phyloP scores from a whole-genome alignment of 2,113 vertebrate genomes.

The Speoplatyrhinus poulsoni region DNA sequence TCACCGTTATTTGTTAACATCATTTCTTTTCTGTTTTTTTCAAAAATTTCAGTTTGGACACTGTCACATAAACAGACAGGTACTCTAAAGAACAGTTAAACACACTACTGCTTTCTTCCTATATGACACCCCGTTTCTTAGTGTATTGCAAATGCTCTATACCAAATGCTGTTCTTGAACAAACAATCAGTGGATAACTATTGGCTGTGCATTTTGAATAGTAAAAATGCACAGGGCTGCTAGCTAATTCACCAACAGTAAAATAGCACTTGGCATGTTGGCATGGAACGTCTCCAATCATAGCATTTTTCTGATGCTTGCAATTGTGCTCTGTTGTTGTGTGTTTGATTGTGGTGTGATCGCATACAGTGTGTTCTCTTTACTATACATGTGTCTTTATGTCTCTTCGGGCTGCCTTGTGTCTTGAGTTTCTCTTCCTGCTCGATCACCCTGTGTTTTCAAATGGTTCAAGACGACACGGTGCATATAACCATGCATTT shows the following conservation, averaged over 20 bases:
- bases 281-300: slow-evolving; percentile 72
- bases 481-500: not conserved
- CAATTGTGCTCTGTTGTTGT: slow-evolving; percentile 19
- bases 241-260: slow-evolving; percentile 51
- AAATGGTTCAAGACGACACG: slow-evolving; percentile 17
- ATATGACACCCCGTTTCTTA: slow-evolving; percentile 32
- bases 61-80: slow-evolving; percentile 81
- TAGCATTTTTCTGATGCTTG: slow-evolving; percentile 29
- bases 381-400: slow-evolving; percentile 15
- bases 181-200: slow-evolving; percentile 29
- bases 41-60: slow-evolving; percentile 75
- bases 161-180: slow-evolving; percentile 80
- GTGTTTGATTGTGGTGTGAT: slow-evolving; percentile 21
- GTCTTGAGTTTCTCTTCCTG: slow-evolving; percentile 15
- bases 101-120: slow-evolving; percentile 56
- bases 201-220: slow-evolving; percentile 13
- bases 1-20: slow-evolving; percentile 70
- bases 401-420: slow-evolving; percentile 11
- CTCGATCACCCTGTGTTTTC: slow-evolving; percentile 27
- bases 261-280: slow-evolving; percentile 73
- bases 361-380: not conserved
- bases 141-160: slow-evolving; percentile 70
- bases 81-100: slow-evolving; percentile 59
- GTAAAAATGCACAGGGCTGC: slow-evolving; percentile 11
- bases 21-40: slow-evolving; percentile 68